Evolutionary conservation across 2,113 vertebrate genomes (phyloP), one percentile per base, ranked within the genome.

Genomic region (Pedetes capensis): DNA sequence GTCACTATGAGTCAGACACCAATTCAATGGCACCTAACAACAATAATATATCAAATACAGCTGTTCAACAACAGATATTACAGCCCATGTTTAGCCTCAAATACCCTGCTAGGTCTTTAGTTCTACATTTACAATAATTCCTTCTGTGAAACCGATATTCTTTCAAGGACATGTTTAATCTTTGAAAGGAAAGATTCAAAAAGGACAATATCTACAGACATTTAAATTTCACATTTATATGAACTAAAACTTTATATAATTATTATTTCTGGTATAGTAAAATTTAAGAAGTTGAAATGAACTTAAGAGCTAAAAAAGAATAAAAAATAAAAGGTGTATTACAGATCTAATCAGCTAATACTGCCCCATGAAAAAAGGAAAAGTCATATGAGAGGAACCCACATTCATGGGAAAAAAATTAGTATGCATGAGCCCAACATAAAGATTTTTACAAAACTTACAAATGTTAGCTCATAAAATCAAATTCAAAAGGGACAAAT

Each of bases 391-490:
- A 90, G 25, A 5, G 61, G 14, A 89, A 90, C 1, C 8, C 13
- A 72, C 68, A 90, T 64, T 95, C n/a, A 51, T 6, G 76, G 74
- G 8, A 79, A 79, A 94, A n/a, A 88, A n/a, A 29, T 4, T 47
- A 76, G 2, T 32, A 25, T 53, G 66, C 8, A 25, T 71, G 39
- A 94, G 14, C 4, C 71, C 47, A 91, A 96, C 88, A 79, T 93
- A 91, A 94, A n/a, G 44, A 91, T 93, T 83, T 87, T 39, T 57
- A 81, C 17, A 89, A 32, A 95, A 94, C 87, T 89, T 29, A 61
- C 39, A 83, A 96, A 89, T 53, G 44, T 10, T n/a, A n/a, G n/a
- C n/a, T n/a, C n/a, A n/a, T n/a, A n/a, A n/a, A n/a, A n/a, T n/a
- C n/a, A n/a, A n/a, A 94, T 66, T 83, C 49, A 7, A 63, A 75